Evolutionary conservation across 1,140 invertebrate genomes (phyloP).

Genomic region (Listronotus oregonensis): DNA sequence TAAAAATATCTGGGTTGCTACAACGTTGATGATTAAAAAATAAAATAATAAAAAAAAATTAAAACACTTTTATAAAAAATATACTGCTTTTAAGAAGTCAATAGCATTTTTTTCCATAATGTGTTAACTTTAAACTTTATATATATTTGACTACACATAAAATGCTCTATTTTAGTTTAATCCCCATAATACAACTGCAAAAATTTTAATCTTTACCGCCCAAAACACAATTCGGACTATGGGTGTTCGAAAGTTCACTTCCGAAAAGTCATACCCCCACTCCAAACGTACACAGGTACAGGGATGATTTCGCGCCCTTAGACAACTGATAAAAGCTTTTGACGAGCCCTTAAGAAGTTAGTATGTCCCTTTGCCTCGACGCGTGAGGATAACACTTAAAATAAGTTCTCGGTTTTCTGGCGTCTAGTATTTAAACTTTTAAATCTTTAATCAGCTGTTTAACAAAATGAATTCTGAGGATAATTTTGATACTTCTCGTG

Average conservation of each 20-base stretch:
- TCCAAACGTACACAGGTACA: constrained; percentile 14
- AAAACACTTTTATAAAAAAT: no score
- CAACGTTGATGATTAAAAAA: no score
- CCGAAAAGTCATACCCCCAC: constrained; percentile 17
- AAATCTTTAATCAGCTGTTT: constrained; percentile 5
- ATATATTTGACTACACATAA: no score
- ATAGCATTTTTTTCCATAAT: no score
- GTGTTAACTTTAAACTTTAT: no score
- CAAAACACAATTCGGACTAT: constrained; percentile 8
- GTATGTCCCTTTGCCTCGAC: constrained; percentile 7
- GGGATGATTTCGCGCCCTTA: constrained; percentile 32
- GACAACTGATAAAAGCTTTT: constrained; percentile 18
- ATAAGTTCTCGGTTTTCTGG: neutral
- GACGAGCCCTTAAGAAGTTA: constrained; percentile 1
- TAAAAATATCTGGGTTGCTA: no score
- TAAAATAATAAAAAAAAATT: no score
- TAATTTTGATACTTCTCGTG: constrained; percentile 4
- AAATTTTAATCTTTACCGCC: constrained; percentile 7
- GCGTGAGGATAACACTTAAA: neutral
- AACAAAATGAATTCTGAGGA: constrained; percentile 12
- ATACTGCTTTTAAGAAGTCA: no score
- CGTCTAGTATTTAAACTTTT: neutral
- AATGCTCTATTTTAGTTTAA: no score
- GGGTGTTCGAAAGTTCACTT: constrained; percentile 6
- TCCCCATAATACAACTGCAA: no score